Evolutionary conservation across 1,140 invertebrate species (phyloP).

Genomic region (Lethrus apterus): DNA sequence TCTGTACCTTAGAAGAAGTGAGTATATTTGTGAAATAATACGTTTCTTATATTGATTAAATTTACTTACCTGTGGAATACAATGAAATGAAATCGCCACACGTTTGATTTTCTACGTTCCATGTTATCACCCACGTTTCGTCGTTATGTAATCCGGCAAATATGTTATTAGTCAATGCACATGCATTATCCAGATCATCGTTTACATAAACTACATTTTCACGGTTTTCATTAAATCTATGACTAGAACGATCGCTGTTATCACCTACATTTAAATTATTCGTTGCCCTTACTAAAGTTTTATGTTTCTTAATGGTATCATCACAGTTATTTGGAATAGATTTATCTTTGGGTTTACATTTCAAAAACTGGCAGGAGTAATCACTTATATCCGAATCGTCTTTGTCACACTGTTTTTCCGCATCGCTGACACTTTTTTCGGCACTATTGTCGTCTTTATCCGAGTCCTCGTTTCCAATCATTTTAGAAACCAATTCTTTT

Average conservation of each 20-base stretch:
- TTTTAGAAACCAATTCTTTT: too few species aligned
- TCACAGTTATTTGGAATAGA: constrained; percentile 6
- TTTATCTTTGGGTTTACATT: constrained; percentile 15
- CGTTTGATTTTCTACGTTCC: constrained; percentile 6
- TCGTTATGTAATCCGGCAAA: background rate
- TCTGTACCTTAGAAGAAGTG: too few species aligned
- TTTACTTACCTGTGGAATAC: background rate
- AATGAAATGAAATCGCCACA: constrained; percentile 5
- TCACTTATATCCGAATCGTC: background rate
- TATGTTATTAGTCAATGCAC: constrained; percentile 4
- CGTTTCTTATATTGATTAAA: too few species aligned
- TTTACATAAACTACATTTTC: background rate
- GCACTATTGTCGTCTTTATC: background rate
- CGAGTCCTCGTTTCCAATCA: background rate
- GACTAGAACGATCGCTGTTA: constrained; percentile 12
- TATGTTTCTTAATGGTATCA: constrained; percentile 11
- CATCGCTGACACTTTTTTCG: background rate
- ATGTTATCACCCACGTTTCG: constrained; percentile 2
- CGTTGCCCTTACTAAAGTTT: constrained; percentile 10
- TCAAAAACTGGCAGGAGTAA: constrained; percentile 10
- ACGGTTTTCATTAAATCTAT: constrained; percentile 5
- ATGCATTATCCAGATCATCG: constrained; percentile 4
- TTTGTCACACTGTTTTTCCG: background rate
- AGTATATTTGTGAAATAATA: too few species aligned
- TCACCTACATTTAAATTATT: constrained; percentile 11